Conservation (phyloP, 2,888 invertebrate genomes). For the Bombyx huttoni region DNA sequence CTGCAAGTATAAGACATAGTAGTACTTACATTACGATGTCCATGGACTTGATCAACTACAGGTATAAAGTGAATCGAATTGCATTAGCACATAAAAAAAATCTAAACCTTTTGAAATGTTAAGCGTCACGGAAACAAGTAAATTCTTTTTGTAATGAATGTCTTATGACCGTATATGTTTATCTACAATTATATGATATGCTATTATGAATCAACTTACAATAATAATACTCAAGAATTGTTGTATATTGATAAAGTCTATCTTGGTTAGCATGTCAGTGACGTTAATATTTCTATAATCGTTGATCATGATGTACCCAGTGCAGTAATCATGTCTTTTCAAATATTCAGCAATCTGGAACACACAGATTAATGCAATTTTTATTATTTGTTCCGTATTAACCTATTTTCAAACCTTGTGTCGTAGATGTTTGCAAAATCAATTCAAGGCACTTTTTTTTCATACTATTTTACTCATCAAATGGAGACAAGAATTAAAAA, state of each 20-base stretch:
- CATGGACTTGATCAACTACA: too few species aligned
- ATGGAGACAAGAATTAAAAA: too few species aligned
- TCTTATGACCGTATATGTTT: too few species aligned
- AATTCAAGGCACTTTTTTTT: too few species aligned
- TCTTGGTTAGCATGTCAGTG: slow-evolving; percentile 8
- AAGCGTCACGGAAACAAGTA: too few species aligned
- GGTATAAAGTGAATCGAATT: too few species aligned
- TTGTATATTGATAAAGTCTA: slow-evolving; percentile 13
- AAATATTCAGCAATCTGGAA: slow-evolving; percentile 23
- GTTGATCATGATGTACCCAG: slow-evolving; percentile 16
- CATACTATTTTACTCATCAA: too few species aligned
- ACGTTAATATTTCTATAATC: slow-evolving; percentile 17
- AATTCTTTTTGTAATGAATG: too few species aligned
- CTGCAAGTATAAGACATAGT: too few species aligned
- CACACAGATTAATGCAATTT: background rate
- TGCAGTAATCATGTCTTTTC: slow-evolving; percentile 21
- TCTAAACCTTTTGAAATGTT: too few species aligned
- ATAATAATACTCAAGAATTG: slow-evolving; percentile 14
- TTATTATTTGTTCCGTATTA: slow-evolving; percentile 1
- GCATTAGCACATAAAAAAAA: too few species aligned
- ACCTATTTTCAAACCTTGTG: background rate
- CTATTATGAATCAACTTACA: slow-evolving; percentile 9
- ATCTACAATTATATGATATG: background rate
- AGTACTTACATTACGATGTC: too few species aligned
- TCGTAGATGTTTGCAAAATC: background rate